Evolutionary conservation across 2,113 vertebrate species (phyloP).

Genomic region (Grus americana): DNA sequence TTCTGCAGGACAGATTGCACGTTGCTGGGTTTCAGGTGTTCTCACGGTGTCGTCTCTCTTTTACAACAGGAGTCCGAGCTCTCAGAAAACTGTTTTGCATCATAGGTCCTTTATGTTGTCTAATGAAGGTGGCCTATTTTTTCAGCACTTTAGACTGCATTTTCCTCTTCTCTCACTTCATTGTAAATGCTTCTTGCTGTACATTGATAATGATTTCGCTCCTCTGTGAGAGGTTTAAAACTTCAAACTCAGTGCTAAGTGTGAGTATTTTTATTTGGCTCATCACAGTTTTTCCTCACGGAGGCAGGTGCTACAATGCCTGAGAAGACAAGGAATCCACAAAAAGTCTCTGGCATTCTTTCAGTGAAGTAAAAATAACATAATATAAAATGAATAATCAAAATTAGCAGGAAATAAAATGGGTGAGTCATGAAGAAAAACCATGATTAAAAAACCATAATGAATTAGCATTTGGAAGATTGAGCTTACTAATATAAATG

Average conservation of each 20-base stretch:
- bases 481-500: background rate
- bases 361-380: background rate
- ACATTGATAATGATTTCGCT: background rate
- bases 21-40: background rate
- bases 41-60: background rate
- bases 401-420: background rate
- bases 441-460: background rate
- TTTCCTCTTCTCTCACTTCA: background rate
- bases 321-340: background rate
- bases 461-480: background rate
- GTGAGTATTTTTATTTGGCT: slow-evolving; percentile 3
- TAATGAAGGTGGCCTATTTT: slow-evolving; percentile 28
- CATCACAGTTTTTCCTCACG: background rate
- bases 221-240: background rate
- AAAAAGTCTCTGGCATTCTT: background rate
- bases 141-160: background rate
- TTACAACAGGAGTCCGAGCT: background rate
- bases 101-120: background rate
- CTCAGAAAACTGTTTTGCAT: background rate
- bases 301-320: background rate
- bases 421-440: background rate
- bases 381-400: background rate
- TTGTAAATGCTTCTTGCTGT: background rate
- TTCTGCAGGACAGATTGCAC: background rate
- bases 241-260: background rate